Base-by-base conservation (phyloP, 2,113 vertebrate genomes). In the Pimephales promelas region DNA sequence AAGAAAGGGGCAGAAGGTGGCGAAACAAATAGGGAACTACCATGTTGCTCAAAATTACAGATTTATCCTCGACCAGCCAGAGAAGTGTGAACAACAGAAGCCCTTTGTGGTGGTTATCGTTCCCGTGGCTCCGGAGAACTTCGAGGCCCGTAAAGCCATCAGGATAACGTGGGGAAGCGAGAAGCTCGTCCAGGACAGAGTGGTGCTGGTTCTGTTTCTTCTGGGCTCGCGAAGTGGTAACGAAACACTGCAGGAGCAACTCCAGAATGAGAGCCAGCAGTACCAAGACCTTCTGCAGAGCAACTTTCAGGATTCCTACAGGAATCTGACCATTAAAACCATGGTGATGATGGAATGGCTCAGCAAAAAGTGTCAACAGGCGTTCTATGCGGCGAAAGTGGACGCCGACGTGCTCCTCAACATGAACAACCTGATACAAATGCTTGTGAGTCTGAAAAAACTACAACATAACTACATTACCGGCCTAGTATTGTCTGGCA, bases 321-420 rank as follows among this genome's bases (percentile, higher is more conserved):
- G 28, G 88, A 95, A 95, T 75, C 87, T 95, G 20, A 95, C 95
- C 4, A 57, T 96, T 20, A 95, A 96, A 88, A 95, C 94, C 0
- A 80, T 96, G 85, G 89, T 95, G 92, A 95, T 94, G 4, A 28
- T 96, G 81, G 91, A 91, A 90, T 96, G 95, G 96, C 87, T 95
- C 49, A 71, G 20, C 13, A 59, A 45, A 0, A 85, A 83, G 86
- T 96, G 96, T 28, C 71, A 76, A 16, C 86, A 86, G 0, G 90
- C 92, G 22, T 90, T 93, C 0, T 98, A 96, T 0, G 94, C 88
- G 26, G 93, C 96, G 84, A 98, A 98, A 93, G 95, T 96, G 0
- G 97, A 98, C 88, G 94, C 96, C 0, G 97, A 98, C 73, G 92
- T 97, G 87, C 92, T 98, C 82, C 93, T 98, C 73, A 95, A 96